Percentiles rank a stretch among this genome's conserved stretches.
Evolutionary conservation across 2,113 vertebrate species (phyloP).

Genomic region (Eonycteris spelaea): DNA sequence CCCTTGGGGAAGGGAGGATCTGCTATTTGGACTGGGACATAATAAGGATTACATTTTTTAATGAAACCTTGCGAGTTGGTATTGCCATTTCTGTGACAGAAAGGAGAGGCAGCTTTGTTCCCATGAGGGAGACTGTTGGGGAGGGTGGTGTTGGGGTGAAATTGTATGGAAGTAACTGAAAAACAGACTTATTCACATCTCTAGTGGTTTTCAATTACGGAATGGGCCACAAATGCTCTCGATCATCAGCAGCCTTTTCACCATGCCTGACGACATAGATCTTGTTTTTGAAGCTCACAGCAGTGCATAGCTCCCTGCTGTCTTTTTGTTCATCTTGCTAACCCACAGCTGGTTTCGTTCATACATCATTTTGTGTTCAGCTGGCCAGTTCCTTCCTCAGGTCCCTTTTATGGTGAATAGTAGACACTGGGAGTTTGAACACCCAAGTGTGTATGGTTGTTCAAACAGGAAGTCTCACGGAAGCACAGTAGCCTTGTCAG

Average conservation of each 20-base stretch:
- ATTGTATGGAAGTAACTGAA: not conserved
- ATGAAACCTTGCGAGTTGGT: constrained; percentile 17
- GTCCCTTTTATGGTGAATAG: constrained; percentile 49
- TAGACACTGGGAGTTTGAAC: constrained; percentile 51
- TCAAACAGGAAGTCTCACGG: constrained; percentile 68
- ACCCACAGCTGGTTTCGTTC: constrained; percentile 66
- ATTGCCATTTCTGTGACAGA: constrained; percentile 14
- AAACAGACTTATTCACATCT: constrained; percentile 40
- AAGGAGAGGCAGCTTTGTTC: not conserved
- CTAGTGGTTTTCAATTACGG: constrained; percentile 42
- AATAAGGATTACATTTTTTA: not conserved
- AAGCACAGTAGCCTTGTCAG: constrained; percentile 45
- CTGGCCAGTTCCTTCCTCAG: constrained; percentile 9
- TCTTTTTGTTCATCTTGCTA: constrained; percentile 71
- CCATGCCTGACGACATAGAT: constrained; percentile 62
- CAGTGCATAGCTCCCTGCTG: constrained; percentile 63
- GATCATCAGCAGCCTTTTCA: constrained; percentile 65
- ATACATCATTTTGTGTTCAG: constrained; percentile 23
- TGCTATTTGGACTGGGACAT: constrained; percentile 29
- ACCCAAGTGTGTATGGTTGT: constrained; percentile 27
- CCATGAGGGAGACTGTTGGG: not conserved
- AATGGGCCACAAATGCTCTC: constrained; percentile 19
- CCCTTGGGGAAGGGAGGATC: not conserved
- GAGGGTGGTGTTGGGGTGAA: not conserved
- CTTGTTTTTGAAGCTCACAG: constrained; percentile 77